phyloP scores from a whole-genome alignment of 92 coral and sea anemone species.

The Palythoa heliodiscus region DNA sequence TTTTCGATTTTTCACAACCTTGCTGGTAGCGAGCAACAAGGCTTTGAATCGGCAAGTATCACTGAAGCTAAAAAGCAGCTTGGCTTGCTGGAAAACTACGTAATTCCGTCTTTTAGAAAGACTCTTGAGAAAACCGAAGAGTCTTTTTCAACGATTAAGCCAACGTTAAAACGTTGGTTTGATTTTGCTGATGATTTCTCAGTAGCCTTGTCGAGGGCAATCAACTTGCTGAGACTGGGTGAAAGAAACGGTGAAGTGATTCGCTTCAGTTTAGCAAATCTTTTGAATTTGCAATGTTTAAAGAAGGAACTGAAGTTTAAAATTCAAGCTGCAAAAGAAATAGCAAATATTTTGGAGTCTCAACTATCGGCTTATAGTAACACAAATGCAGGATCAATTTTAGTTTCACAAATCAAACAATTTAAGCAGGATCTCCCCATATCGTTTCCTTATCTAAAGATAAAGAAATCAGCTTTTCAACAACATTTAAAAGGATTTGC shows the following conservation, averaged over 20 bases:
- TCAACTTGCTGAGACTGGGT: background rate
- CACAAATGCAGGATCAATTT: background rate
- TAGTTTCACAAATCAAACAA: slow-evolving; percentile 2
- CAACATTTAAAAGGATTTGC: slow-evolving; percentile 15
- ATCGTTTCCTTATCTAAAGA: background rate
- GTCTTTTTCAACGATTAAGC: background rate
- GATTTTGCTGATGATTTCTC: background rate
- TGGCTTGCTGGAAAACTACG: background rate
- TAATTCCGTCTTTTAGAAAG: background rate
- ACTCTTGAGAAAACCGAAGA: slow-evolving; percentile 7
- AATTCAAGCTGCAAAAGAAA: slow-evolving; percentile 9
- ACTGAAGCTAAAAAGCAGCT: background rate
- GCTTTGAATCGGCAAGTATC: background rate
- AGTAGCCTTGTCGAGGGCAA: background rate
- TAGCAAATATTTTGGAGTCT: background rate
- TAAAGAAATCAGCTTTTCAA: background rate
- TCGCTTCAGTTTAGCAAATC: background rate
- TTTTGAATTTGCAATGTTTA: slow-evolving; percentile 2
- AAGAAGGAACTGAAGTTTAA: slow-evolving; percentile 19
- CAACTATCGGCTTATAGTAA: background rate
- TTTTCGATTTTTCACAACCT: background rate
- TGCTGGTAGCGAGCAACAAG: background rate
- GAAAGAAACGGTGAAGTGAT: background rate
- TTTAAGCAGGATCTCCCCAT: background rate
- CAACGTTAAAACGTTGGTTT: background rate